phyloP scores from a whole-genome alignment of 2,113 vertebrate species.

The Heliornis fulica region DNA sequence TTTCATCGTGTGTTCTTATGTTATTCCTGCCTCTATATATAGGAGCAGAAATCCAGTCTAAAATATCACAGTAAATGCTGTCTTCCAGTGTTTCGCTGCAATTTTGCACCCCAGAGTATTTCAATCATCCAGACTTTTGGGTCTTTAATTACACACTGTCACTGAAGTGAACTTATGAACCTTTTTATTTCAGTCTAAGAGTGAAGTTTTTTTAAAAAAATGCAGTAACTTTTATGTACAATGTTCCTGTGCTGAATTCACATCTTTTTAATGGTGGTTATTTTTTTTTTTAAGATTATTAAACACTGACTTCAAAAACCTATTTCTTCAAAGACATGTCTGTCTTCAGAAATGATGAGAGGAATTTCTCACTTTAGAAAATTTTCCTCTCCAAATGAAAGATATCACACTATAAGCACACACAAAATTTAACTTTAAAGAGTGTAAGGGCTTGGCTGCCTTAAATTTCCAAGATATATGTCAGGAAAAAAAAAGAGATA shows the following conservation, averaged over 20 bases:
- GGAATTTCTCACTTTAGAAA: constrained; percentile 14
- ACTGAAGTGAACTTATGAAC: constrained; percentile 44
- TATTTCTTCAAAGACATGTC: constrained; percentile 41
- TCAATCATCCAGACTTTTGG: background rate
- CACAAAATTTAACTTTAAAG: background rate
- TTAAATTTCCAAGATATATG: background rate
- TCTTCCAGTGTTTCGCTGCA: background rate
- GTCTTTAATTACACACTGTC: constrained; percentile 34
- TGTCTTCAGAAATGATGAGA: constrained; percentile 29
- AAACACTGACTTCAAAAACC: constrained; percentile 26
- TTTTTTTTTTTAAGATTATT: background rate
- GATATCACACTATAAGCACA: background rate
- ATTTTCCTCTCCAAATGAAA: background rate
- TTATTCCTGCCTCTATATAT: background rate
- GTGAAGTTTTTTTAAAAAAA: background rate
- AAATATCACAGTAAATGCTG: background rate
- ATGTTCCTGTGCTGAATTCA: background rate
- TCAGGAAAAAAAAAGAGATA: background rate
- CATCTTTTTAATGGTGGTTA: background rate
- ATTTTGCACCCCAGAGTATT: constrained; percentile 4
- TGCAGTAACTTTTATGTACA: background rate
- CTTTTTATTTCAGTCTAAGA: background rate
- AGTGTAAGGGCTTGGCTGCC: background rate
- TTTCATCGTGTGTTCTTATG: background rate
- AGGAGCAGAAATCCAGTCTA: background rate